Percentiles rank a stretch among this genome's conserved stretches.
Evolutionary conservation across 2,113 vertebrate species (phyloP).

Genomic region (Colaptes auratus): DNA sequence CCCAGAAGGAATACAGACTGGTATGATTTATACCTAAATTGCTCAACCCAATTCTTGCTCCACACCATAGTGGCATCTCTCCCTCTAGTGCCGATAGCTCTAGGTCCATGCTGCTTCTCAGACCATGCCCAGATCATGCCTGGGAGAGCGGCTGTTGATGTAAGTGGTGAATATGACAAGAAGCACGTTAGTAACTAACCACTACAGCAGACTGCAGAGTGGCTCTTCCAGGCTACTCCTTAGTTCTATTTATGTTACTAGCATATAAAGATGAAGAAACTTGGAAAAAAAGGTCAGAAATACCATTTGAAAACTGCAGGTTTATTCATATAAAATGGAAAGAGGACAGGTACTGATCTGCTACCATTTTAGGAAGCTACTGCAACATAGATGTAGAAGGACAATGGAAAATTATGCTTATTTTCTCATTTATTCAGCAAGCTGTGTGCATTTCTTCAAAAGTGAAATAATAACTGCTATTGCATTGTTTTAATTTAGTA

Average conservation of each 20-base stretch:
- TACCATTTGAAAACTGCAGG: background rate
- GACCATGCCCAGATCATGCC: background rate
- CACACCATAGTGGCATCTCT: background rate
- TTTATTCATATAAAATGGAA: background rate
- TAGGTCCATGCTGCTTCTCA: background rate
- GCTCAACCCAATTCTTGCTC: background rate
- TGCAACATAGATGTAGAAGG: background rate
- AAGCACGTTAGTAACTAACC: background rate
- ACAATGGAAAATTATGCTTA: background rate
- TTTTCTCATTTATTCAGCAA: background rate
- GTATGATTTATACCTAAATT: too few species aligned
- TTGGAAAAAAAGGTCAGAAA: background rate
- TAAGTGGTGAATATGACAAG: background rate
- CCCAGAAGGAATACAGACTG: too few species aligned
- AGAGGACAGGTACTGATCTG: background rate
- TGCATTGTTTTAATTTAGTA: background rate
- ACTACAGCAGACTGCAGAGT: background rate
- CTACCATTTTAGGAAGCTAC: background rate
- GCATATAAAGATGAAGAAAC: background rate
- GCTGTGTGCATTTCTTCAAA: background rate
- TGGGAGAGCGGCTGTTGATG: background rate
- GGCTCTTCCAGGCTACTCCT: background rate
- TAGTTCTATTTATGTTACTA: background rate
- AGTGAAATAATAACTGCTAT: background rate
- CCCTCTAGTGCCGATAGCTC: background rate